A percentile compares a stretch with the other conserved stretches of the same genome.
Evolutionary conservation across 2,113 vertebrate genomes (phyloP).

Genomic region (Coracopsis vasa): DNA sequence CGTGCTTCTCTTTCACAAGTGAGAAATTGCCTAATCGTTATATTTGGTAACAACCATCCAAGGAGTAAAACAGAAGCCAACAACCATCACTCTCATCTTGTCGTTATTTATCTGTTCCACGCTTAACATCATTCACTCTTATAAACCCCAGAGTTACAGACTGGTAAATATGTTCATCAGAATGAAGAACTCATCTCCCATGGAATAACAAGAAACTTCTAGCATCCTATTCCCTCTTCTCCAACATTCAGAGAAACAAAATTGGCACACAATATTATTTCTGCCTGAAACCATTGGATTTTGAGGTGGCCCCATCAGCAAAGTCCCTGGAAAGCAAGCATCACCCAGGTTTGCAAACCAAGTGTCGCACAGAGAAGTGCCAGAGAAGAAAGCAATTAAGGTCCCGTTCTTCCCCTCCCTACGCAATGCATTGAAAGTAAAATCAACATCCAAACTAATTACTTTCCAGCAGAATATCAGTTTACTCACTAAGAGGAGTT

Average conservation of each 20-base stretch:
- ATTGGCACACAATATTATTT: not conserved
- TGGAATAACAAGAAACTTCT: not conserved
- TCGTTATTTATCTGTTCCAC: not conserved
- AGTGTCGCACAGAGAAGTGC: not conserved
- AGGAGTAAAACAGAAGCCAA: not conserved
- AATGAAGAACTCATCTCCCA: not conserved
- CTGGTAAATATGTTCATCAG: not conserved
- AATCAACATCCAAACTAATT: conserved; percentile 51
- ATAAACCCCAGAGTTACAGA: not conserved
- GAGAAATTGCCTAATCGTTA: not conserved
- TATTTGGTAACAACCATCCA: not conserved
- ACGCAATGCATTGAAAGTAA: conserved; percentile 28
- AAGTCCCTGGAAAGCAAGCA: not conserved
- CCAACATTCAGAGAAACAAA: not conserved
- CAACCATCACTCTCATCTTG: not conserved
- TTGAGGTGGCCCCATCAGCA: not conserved
- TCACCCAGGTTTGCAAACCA: not conserved
- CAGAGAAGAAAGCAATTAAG: conserved; percentile 33
- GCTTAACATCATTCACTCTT: not conserved
- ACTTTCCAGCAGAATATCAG: conserved; percentile 51
- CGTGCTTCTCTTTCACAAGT: not conserved
- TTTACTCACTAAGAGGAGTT: conserved; percentile 3
- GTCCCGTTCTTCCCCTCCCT: conserved; percentile 20
- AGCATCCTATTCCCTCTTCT: not conserved
- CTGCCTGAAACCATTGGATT: not conserved